Evolutionary conservation across 2,888 invertebrate species (phyloP).

Genomic region (Mimachlamys varia): DNA sequence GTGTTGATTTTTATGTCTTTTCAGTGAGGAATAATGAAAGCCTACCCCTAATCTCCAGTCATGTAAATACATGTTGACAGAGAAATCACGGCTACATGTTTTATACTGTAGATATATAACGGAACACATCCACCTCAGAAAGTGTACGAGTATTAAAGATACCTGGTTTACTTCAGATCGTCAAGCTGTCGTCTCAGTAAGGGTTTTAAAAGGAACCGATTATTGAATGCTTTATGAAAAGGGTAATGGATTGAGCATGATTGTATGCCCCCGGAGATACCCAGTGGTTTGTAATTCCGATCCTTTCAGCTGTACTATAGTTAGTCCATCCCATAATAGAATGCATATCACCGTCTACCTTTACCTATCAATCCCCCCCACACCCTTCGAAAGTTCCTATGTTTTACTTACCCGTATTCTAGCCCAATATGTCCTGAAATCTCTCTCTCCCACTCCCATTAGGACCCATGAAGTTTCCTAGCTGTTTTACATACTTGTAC

Average conservation of each 20-base stretch:
- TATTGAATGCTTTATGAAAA: not conserved
- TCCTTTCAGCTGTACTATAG: not conserved
- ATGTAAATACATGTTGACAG: not conserved
- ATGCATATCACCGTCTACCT: no score
- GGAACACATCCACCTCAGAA: not conserved
- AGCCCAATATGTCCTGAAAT: no score
- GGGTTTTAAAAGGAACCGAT: not conserved
- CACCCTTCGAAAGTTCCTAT: no score
- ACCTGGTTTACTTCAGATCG: not conserved
- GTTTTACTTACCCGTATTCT: no score
- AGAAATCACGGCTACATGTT: not conserved
- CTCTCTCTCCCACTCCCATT: no score
- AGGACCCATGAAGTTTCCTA: no score
- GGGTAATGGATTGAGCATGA: not conserved
- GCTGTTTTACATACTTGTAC: no score
- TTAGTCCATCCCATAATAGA: not conserved
- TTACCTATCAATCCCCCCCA: no score
- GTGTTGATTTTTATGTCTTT: slow-evolving; percentile 30
- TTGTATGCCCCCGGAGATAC: not conserved
- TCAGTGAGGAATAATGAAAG: slow-evolving; percentile 1
- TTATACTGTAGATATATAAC: not conserved
- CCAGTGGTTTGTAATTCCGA: not conserved
- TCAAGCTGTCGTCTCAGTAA: not conserved
- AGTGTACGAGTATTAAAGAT: slow-evolving; percentile 2
- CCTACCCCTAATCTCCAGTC: slow-evolving; percentile 9